Evolutionary conservation across 1,140 invertebrate genomes (phyloP), one percentile per base, ranked within the genome.

Genomic region (Drosophila chauvacae): DNA sequence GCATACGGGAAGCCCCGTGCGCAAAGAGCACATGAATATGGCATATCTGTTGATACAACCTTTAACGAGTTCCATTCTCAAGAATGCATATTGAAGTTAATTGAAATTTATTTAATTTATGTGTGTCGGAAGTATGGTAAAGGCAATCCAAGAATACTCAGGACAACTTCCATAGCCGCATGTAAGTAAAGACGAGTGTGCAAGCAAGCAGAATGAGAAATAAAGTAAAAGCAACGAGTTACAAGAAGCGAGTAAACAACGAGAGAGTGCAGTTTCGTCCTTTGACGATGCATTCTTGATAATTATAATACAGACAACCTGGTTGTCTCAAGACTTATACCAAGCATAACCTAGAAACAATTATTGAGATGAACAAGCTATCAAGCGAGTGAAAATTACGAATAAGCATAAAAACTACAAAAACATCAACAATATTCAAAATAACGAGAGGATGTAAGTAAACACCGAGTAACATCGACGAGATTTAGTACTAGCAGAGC

Each of bases 41-140:
- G 14, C 16, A 61, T 35, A 61, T 26, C 39, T 44, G 62, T 23
- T 59, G 37, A 39, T 23, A n/a, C 37, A n/a, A n/a, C 56, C 37
- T n/a, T 33, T 26, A 60, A 42, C 18, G 33, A 37, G 23, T 20
- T 18, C 7, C 11, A 47, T 63, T 37, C 35, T 39, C 47, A n/a
- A 26, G 7, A 55, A 16, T 23, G 26, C 14, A 39, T n/a, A 2
- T 2, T 11, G 11, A 16, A 11, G 53, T 16, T 37, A 56, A 56
- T 56, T 26, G 20, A 56, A 39, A 56, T 23, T 10, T 14, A 11
- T 14, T 11, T 56, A 16, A 23, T n/a, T 56, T 11, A 23, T 39
- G 20, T 35, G 51, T 5, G 7, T 7, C 3, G 20, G 7, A 5
- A 20, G 14, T 4, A 3, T 3, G 51, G 30, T 14, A 33, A 18